Evolutionary conservation across 2,797 vertebrate genomes (phyloP), one percentile per base, ranked within the genome.

Genomic region (Cryptoblepharus egeriae): DNA sequence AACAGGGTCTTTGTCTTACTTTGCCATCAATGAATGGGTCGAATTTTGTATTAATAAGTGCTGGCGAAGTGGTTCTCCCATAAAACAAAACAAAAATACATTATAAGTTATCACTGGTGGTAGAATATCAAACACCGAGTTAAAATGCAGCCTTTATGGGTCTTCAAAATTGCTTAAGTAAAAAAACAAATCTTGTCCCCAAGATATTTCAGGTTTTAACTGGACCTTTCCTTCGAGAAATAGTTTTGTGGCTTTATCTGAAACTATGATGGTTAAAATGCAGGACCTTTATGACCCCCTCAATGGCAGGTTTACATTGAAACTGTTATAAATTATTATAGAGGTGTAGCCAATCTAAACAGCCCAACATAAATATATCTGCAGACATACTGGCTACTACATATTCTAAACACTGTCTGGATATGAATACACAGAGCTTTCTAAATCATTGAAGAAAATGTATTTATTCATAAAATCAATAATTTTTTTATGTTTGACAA

Each of bases 271-370:
- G 94, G 94, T 95, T 95, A 95, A 95, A 96, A 96, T 88, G 90
- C 94, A 92, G 77, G 94, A 96, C 95, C 97, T 97, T 97, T 97
- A 95, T 97, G 96, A 97, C 97, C 95, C 95, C 94, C 93, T 96
- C 95, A 94, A 96, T 97, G 97, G 96, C 96, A 97, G 96, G 97
- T 98, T 98, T 97, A 98, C 97, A 97, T 97, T 96, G 96, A 97
- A 97, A 96, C 97, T 97, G 96, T 97, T 97, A 97, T 97, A 98
- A 98, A 98, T 99, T 97, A 98, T 97, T 97, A 96, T 95, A 96
- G 94, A 95, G 93, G 95, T 95, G 96, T 97, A 96, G 97, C 97
- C 97, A 98, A 98, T 94, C 95, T 95, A 98, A 98, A 98, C 96
- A 98, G 95, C 95, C 95, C 96, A 97, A 97, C 95, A 97, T 97